Conservation (phyloP, 2,797 vertebrate species). For the Lemur catta region DNA sequence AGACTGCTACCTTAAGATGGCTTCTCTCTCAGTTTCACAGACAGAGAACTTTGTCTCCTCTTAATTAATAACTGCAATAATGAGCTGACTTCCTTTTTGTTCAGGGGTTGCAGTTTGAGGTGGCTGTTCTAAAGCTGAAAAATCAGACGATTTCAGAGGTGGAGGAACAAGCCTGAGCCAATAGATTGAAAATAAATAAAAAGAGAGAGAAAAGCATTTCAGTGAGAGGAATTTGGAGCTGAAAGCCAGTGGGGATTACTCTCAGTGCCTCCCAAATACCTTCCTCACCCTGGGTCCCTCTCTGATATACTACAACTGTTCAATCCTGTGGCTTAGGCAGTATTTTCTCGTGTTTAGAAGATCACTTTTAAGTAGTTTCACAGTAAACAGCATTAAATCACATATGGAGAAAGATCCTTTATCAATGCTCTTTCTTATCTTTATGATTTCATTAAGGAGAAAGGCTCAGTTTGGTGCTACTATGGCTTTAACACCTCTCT, state of each 20-base stretch:
- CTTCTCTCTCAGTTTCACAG: background rate
- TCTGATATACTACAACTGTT: background rate
- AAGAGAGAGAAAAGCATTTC: background rate
- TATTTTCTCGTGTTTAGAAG: background rate
- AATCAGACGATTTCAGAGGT: background rate
- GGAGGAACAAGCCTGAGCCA: background rate
- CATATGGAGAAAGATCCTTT: background rate
- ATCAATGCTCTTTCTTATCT: background rate
- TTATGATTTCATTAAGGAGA: background rate
- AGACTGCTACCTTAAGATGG: background rate
- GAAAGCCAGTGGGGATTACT: background rate
- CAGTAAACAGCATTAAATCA: background rate
- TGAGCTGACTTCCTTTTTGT: conserved; percentile 27
- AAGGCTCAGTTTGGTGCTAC: background rate
- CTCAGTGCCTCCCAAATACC: background rate
- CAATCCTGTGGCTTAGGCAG: background rate
- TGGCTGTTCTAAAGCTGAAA: background rate
- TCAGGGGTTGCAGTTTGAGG: background rate
- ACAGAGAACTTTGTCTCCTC: background rate
- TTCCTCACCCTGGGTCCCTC: background rate
- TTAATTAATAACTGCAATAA: background rate
- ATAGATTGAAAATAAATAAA: background rate
- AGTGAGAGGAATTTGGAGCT: background rate
- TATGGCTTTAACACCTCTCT: background rate
- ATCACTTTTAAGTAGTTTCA: background rate